Evolutionary conservation across 1,140 invertebrate species (phyloP), one percentile per base, ranked within the genome.

Genomic region (Zeugodacus cucurbitae): DNA sequence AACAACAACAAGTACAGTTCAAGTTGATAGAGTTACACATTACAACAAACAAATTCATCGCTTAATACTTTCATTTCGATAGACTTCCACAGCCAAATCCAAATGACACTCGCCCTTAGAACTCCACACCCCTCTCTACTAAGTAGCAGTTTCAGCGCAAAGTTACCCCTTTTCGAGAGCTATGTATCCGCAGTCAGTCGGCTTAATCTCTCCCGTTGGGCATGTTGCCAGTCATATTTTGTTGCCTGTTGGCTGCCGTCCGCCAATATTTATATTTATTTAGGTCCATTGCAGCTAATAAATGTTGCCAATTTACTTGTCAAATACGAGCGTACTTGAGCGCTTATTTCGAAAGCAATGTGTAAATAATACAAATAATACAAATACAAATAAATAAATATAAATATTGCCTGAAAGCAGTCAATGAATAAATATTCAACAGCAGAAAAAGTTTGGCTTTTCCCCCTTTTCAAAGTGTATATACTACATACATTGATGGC

Each of bases 291-390:
- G 74, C 74, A 82, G 41, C 74, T 8, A 82, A 82, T 41, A 82
- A 82, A 82, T 82, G 74, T 48, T 82, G 74, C 74, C 74, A 82
- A 82, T 82, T 82, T 82, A 82, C 74, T 82, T 82, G 74, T 82
- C 74, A 82, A 82, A 82, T 82, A 62, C 58, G 26, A 62, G n/a
- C 22, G 48, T 82, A 82, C 74, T 82, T 82, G 74, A 82, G 74
- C 74, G 74, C 74, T 82, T 82, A 82, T 54, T 82, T 82, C 74
- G 74, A 48, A 82, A 82, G 41, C 20, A 44, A 82, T 14, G 67
- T 74, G 34, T n/a, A 41, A 82, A 44, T 70, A 70, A 70, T 29
- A 26, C 32, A 64, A 64, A 64, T 41, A 41, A 41, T 41, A 41
- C 37, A 17, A 54, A 54, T 41, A 74, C 22, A 74, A 74, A 74